Conservation (phyloP, 2,888 invertebrate genomes). For the Hydropsyche betteni region DNA sequence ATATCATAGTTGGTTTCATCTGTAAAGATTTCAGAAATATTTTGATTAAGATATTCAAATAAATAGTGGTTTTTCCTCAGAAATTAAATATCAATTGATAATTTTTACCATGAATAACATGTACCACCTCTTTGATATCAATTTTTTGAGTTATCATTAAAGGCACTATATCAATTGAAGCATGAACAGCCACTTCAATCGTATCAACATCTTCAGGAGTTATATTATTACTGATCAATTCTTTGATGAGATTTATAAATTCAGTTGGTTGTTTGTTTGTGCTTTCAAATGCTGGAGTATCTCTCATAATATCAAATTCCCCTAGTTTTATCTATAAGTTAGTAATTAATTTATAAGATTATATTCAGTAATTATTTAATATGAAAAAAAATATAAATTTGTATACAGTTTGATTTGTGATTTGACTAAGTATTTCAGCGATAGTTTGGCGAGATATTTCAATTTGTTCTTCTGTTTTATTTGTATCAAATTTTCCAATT, state of each 20-base stretch:
- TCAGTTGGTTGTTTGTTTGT: slow-evolving; percentile 5
- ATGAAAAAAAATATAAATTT: neutral
- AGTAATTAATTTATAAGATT: neutral
- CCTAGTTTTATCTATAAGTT: slow-evolving; percentile 39
- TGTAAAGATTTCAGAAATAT: slow-evolving; percentile 16
- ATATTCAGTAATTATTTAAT: neutral
- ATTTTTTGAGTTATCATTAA: neutral
- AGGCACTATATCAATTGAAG: slow-evolving; percentile 35
- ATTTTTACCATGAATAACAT: slow-evolving; percentile 2
- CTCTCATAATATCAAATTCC: slow-evolving; percentile 20
- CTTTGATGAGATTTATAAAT: slow-evolving; percentile 32
- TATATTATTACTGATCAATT: slow-evolving; percentile 35
- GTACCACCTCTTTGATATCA: neutral
- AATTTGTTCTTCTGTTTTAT: neutral
- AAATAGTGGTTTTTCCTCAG: no score
- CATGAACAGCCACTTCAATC: slow-evolving; percentile 42
- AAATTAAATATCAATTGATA: neutral
- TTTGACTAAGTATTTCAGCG: slow-evolving; percentile 44
- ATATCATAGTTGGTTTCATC: slow-evolving; percentile 19
- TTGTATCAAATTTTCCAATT: slow-evolving; percentile 29
- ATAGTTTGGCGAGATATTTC: slow-evolving; percentile 36
- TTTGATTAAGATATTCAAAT: neutral
- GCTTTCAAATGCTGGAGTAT: no score
- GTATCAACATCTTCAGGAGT: slow-evolving; percentile 26
- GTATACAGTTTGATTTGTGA: slow-evolving; percentile 46